These are phyloP conservation scores for Aulostomus chinensis DNA, from an alignment of 2,797 vertebrate species.

Conservation along the genomic window DNA sequence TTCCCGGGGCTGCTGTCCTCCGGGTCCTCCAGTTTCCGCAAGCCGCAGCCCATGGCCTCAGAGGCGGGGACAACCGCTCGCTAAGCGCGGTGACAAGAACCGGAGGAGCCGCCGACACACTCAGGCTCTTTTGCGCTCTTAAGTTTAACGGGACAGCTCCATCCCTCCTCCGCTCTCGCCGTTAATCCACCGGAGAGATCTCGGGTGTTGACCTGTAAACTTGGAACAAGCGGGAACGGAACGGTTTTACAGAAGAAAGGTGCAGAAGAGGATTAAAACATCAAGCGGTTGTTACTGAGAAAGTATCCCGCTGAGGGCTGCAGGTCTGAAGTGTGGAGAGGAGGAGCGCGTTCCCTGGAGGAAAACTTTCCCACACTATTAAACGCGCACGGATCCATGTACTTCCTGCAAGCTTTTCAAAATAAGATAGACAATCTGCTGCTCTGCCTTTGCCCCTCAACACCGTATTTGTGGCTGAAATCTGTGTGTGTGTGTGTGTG, in stretches of 20 bases:
- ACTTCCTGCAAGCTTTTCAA: slow-evolving; percentile 3
- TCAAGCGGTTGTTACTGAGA: background rate
- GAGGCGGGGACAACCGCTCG: slow-evolving; percentile 21
- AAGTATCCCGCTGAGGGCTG: background rate
- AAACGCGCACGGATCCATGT: background rate
- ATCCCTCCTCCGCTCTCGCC: slow-evolving; percentile 37
- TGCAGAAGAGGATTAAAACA: too few relatives aligned
- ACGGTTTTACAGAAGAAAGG: too few relatives aligned
- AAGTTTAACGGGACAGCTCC: slow-evolving; percentile 52
- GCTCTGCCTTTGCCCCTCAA: too few relatives aligned
- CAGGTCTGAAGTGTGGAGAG: background rate
- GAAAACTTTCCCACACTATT: slow-evolving; percentile 9
- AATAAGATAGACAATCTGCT: background rate
- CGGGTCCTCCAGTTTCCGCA: slow-evolving; percentile 93
- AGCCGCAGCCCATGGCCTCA: slow-evolving; percentile 93
- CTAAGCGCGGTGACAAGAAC: slow-evolving; percentile 29
- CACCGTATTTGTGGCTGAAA: too few relatives aligned
- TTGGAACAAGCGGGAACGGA: too few relatives aligned
- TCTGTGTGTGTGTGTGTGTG: too few relatives aligned
- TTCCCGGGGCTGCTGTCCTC: slow-evolving; percentile 98
- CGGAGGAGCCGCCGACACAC: slow-evolving; percentile 56
- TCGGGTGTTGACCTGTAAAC: too few relatives aligned
- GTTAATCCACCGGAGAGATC: slow-evolving; percentile 29
- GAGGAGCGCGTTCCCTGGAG: background rate
- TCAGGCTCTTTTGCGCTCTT: slow-evolving; percentile 1